Percentiles rank a stretch among this genome's conserved stretches.
phyloP scores from a whole-genome alignment of 2,113 vertebrate species.

The Stegostoma tigrinum region DNA sequence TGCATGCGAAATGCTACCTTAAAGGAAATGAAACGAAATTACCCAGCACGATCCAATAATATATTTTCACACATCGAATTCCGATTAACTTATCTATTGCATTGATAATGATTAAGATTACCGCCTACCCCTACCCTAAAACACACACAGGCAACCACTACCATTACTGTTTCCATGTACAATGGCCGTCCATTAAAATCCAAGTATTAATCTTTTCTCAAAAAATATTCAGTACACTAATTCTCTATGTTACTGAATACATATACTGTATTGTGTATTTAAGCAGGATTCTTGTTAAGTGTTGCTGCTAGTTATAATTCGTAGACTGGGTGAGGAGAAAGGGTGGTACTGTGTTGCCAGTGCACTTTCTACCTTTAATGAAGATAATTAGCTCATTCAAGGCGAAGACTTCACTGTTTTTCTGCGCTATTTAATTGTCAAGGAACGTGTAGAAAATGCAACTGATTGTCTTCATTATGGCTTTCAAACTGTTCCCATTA shows the following conservation, averaged over 20 bases:
- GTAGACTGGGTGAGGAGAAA: neutral
- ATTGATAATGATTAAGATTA: neutral
- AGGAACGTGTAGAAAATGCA: constrained; percentile 20
- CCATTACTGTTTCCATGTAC: neutral
- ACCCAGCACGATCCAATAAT: neutral
- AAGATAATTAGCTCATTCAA: constrained; percentile 35
- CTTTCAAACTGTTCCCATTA: constrained; percentile 34
- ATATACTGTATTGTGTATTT: neutral
- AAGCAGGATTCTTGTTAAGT: constrained; percentile 12
- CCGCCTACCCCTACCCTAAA: neutral
- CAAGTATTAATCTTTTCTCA: neutral
- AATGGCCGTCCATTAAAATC: neutral
- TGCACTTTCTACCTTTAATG: neutral
- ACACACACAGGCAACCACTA: neutral
- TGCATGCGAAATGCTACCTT: neutral
- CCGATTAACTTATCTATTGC: neutral
- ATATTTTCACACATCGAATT: neutral
- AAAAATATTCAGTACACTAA: neutral
- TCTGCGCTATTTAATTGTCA: constrained; percentile 34
- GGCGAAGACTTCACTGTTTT: neutral
- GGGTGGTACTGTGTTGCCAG: neutral
- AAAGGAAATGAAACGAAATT: neutral
- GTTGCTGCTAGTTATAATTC: neutral
- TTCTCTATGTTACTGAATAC: neutral
- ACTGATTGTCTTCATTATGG: constrained; percentile 36